These are phyloP conservation scores for Pomacea canaliculata DNA, from an alignment of 2,888 invertebrate species.

Conservation along the genomic window DNA sequence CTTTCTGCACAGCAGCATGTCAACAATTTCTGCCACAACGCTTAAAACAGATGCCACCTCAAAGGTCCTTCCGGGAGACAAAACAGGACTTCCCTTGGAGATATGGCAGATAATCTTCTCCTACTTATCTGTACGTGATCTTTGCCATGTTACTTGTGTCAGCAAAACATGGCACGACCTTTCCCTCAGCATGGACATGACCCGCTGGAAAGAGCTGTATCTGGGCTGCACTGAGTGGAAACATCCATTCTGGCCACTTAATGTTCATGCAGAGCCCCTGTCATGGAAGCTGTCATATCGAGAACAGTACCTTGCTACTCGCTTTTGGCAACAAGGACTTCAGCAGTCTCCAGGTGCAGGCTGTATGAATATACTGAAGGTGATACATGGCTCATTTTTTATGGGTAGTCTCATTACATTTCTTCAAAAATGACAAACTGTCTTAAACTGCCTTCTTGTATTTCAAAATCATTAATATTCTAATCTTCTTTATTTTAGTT, in stretches of 20 bases:
- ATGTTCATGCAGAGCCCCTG: slow-evolving; percentile 48
- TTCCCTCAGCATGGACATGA: slow-evolving; percentile 54
- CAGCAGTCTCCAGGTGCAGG: slow-evolving; percentile 18
- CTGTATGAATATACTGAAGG: slow-evolving; percentile 22
- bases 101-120: slow-evolving; percentile 62
- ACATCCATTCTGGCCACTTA: slow-evolving; percentile 62
- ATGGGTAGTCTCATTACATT: too few relatives aligned
- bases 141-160: slow-evolving; percentile 55
- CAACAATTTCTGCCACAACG: slow-evolving; percentile 16
- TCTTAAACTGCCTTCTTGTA: too few relatives aligned
- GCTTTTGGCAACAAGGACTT: slow-evolving; percentile 51
- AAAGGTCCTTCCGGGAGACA: slow-evolving; percentile 48
- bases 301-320: slow-evolving; percentile 50
- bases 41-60: slow-evolving; percentile 15
- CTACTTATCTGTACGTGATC: slow-evolving; percentile 49
- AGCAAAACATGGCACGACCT: slow-evolving; percentile 62
- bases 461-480: too few relatives aligned
- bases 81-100: slow-evolving; percentile 59
- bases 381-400: not conserved
- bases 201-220: slow-evolving; percentile 58
- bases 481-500: too few relatives aligned
- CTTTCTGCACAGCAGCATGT: not conserved
- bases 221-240: slow-evolving; percentile 53
- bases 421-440: too few relatives aligned
- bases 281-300: slow-evolving; percentile 60